Evolutionary conservation across 2,113 vertebrate species (phyloP), one percentile per base, ranked within the genome.

Genomic region (Rhineura floridana): DNA sequence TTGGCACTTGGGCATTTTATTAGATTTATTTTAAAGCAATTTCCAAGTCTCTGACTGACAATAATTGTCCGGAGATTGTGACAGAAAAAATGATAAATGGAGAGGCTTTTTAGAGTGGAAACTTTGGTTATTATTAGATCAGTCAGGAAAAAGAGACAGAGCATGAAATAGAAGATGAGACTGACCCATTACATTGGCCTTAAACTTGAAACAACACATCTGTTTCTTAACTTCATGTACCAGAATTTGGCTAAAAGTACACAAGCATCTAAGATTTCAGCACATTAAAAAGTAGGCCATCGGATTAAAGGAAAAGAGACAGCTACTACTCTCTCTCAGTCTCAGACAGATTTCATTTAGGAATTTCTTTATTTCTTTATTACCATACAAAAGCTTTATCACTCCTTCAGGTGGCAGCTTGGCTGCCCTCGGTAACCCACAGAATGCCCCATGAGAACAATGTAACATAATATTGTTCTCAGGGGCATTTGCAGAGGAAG

Each of bases 51-150:
- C 69, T 89, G 83, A 73, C 78, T 94, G 93, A 89, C 84, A 89
- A 93, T 93, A 95, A 94, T 91, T 93, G 84, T 88, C 73, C 89
- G 67, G 81, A 93, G 86, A 92, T 89, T 55, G 92, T 6, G 8
- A 87, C 90, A 94, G 88, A 90, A 72, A 78, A 50, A 85, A 88
- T 91, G 86, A 93, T 93, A 93, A 95, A 93, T 94, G 90, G 75
- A 93, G 85, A 91, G 72, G 77, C 25, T 91, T 94, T 94, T 88
- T 91, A 80, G 92, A 94, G 92, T 91, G 90, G 90, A 95, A 95
- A 92, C 52, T 87, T 91, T 79, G 80, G 81, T 67, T 88, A 91
- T 91, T 92, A 92, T 89, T 91, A 89, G 87, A 92, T 91, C 84
- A 86, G 78, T 95, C 78, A 84, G 85, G 87, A 93, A 84, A 90